Evolutionary conservation across 2,113 vertebrate species (phyloP), one percentile per base, ranked within the genome.

Genomic region (Crotalus tigris): DNA sequence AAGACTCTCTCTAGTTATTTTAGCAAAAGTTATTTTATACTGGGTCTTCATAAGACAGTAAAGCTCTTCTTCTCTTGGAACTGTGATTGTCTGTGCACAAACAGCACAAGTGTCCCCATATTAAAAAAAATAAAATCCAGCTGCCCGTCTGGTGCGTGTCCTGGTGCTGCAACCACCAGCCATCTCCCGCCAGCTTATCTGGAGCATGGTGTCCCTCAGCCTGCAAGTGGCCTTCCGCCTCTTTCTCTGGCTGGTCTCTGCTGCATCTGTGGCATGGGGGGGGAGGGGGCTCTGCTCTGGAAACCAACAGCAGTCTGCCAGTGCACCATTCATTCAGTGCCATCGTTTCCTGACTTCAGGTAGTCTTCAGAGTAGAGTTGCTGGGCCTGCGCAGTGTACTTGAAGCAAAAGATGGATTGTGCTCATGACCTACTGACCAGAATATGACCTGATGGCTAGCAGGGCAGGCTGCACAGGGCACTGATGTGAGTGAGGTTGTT

Each of bases 1-100:
- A 95, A 96, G 95, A 96, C 95, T 95, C 91, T 94, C 69, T 96
- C 94, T 95, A 90, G 59, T 95, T 93, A 94, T 96, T 96, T 95
- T 92, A n/a, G 93, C 94, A 91, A 93, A 95, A 93, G 69, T 2
- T 92, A 87, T 94, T 94, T 49, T 58, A 23, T 44, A 12, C 21
- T 19, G 4, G 2, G 1, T 89, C 58, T 91, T 85, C 86, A 94
- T 94, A 55, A 2, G 8, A 93, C 54, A 1, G 81, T 13, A 0
- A 91, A 51, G 44, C 61, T 46, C 39, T 15, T 21, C n/a, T 91
- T n/a, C 26, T 81, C 44, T 61, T 49, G 2, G 49, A 75, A 1
- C 90, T 92, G 86, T 90, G 11, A 58, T 54, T 81, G 6, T 91
- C 69, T 92, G 90, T 4, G 51, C 90, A 44, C 44, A 88, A 53